Percentiles rank a stretch among this genome's conserved stretches.
Conservation (phyloP, 2,888 invertebrate species). For the Macrosoma leucophasiata region DNA sequence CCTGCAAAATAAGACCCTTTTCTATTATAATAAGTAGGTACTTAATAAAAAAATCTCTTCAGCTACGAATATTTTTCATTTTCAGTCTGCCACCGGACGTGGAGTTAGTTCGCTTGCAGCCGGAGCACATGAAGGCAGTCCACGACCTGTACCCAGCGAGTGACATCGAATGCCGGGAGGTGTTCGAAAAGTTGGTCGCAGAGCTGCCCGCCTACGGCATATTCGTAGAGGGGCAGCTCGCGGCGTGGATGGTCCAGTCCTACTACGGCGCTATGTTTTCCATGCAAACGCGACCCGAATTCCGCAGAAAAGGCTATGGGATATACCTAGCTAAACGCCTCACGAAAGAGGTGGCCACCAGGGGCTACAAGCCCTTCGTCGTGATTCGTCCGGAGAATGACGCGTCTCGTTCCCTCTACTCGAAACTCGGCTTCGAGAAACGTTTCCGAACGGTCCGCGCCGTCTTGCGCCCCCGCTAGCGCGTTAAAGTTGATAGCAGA, state of each 20-base stretch:
- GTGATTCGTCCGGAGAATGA: slow-evolving; percentile 91
- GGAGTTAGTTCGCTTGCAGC: slow-evolving; percentile 83
- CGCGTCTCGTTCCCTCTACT: slow-evolving; percentile 88
- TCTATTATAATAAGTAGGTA: no score
- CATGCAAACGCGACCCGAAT: slow-evolving; percentile 89
- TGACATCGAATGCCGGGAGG: slow-evolving; percentile 89
- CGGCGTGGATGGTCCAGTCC: slow-evolving; percentile 94
- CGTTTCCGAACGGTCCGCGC: slow-evolving; percentile 88
- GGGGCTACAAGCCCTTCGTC: slow-evolving; percentile 89
- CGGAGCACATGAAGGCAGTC: slow-evolving; percentile 87
- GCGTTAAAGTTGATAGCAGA: slow-evolving; percentile 63
- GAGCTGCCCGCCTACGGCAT: slow-evolving; percentile 88
- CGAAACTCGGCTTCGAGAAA: slow-evolving; percentile 87
- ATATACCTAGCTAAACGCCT: slow-evolving; percentile 82
- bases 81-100: slow-evolving; percentile 79
- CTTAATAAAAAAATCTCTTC: no score
- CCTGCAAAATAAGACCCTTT: no score
- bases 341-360: slow-evolving; percentile 79
- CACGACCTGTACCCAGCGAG: slow-evolving; percentile 92
- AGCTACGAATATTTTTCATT: no score
- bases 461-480: slow-evolving; percentile 78
- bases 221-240: slow-evolving; percentile 83
- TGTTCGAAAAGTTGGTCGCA: slow-evolving; percentile 86
- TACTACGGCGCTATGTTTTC: slow-evolving; percentile 95
- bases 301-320: slow-evolving; percentile 84